Evolutionary conservation across 2,888 invertebrate species (phyloP).

Genomic region (Orthonychiurus folsomi): DNA sequence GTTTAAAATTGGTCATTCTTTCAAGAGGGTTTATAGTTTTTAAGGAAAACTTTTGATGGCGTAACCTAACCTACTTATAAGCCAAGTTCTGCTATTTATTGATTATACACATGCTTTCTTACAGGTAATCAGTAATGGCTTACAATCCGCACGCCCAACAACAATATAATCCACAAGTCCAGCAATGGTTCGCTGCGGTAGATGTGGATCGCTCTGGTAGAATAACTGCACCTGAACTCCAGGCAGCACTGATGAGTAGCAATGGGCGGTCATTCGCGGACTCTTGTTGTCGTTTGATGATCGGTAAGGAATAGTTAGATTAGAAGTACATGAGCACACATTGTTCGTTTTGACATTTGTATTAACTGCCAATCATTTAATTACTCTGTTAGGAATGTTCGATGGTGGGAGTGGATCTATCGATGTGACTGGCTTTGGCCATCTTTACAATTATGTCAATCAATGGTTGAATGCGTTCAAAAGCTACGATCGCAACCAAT

Average conservation of each 20-base stretch:
- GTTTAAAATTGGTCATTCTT: too few species aligned
- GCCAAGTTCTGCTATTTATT: too few species aligned
- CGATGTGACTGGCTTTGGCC: constrained; percentile 63
- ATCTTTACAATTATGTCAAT: constrained; percentile 76
- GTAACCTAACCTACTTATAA: too few species aligned
- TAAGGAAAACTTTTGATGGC: too few species aligned
- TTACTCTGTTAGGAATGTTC: constrained; percentile 65
- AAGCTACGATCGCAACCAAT: constrained; percentile 74
- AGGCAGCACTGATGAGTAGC: constrained; percentile 71
- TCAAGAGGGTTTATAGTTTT: too few species aligned
- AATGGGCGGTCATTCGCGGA: constrained; percentile 76
- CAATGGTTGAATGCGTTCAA: constrained; percentile 79
- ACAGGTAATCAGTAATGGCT: too few species aligned
- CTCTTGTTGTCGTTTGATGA: constrained; percentile 76
- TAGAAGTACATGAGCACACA: too few species aligned
- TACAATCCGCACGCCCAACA: constrained; percentile 6
- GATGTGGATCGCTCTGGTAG: constrained; percentile 75
- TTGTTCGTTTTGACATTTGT: neutral
- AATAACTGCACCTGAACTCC: constrained; percentile 66
- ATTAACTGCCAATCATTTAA: neutral
- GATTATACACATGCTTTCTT: too few species aligned
- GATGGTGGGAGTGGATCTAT: constrained; percentile 79
- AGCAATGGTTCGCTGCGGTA: constrained; percentile 74
- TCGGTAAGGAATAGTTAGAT: constrained; percentile 50
- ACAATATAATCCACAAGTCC: constrained; percentile 55